These are phyloP conservation scores for Mythimna pallens DNA, from an alignment of 2,888 invertebrate species.

Conservation along the genomic window DNA sequence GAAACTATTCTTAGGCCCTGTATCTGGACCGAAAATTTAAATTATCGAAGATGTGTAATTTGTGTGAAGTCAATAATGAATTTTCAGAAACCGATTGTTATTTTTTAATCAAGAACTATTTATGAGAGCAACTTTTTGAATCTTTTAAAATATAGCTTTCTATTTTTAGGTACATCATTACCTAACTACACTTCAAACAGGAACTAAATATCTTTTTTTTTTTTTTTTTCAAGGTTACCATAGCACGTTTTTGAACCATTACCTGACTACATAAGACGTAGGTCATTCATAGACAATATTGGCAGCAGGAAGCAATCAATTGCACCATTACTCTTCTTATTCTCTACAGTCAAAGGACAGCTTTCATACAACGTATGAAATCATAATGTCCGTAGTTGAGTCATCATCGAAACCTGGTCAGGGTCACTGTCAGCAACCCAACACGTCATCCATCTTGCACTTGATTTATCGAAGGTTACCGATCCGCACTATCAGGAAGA, in stretches of 20 bases:
- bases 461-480: slow-evolving; percentile 54
- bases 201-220: too few species aligned
- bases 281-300: slow-evolving; percentile 4
- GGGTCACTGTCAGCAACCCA: slow-evolving; percentile 58
- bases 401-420: slow-evolving; percentile 67
- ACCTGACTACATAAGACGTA: not conserved
- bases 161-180: too few species aligned
- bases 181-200: too few species aligned
- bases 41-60: too few species aligned
- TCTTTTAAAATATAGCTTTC: too few species aligned
- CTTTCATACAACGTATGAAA: slow-evolving; percentile 31
- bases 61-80: too few species aligned
- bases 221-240: too few species aligned
- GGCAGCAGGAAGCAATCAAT: slow-evolving; percentile 30
- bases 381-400: slow-evolving; percentile 34
- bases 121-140: too few species aligned
- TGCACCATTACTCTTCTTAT: slow-evolving; percentile 16
- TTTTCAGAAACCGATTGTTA: too few species aligned
- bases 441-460: slow-evolving; percentile 55
- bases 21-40: too few species aligned
- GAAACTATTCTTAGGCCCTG: not conserved
- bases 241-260: too few species aligned
- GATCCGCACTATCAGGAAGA: slow-evolving; percentile 47
- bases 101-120: too few species aligned
- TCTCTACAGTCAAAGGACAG: slow-evolving; percentile 9